phyloP scores from a whole-genome alignment of 2,888 invertebrate genomes.

The Cyrtodaria siliqua region DNA sequence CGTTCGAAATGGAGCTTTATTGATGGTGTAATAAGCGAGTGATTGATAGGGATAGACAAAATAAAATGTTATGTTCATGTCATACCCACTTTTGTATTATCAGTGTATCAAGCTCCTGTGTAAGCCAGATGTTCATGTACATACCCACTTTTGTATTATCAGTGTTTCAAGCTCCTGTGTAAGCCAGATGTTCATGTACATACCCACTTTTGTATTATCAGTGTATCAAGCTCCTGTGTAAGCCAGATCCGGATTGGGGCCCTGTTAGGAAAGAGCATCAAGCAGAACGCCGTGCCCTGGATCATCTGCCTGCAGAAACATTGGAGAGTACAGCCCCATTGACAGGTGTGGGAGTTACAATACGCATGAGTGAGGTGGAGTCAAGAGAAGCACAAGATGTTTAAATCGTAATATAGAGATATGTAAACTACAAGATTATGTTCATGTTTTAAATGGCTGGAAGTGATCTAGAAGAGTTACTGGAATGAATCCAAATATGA shows the following conservation, averaged over 20 bases:
- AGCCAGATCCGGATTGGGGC: slow-evolving; percentile 84
- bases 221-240: slow-evolving; percentile 77
- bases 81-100: too few species aligned
- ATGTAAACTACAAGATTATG: background rate
- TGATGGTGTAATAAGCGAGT: too few species aligned
- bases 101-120: too few species aligned
- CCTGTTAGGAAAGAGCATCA: slow-evolving; percentile 77
- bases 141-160: too few species aligned
- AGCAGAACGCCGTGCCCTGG: slow-evolving; percentile 56
- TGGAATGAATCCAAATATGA: too few species aligned
- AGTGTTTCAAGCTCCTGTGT: too few species aligned
- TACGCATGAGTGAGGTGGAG: slow-evolving; percentile 4
- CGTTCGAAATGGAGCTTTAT: too few species aligned
- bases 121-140: too few species aligned
- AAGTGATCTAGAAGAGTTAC: too few species aligned
- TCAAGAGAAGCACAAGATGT: background rate
- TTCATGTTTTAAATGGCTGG: background rate
- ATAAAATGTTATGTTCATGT: too few species aligned
- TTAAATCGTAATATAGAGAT: background rate
- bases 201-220: slow-evolving; percentile 63
- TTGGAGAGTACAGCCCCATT: slow-evolving; percentile 72
- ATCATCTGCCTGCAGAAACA: slow-evolving; percentile 45
- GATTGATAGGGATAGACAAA: too few species aligned
- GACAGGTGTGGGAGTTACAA: slow-evolving; percentile 31
- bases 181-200: too few species aligned